Base-by-base conservation (phyloP, 1,140 invertebrate genomes). In the Glossosoma conforme region DNA sequence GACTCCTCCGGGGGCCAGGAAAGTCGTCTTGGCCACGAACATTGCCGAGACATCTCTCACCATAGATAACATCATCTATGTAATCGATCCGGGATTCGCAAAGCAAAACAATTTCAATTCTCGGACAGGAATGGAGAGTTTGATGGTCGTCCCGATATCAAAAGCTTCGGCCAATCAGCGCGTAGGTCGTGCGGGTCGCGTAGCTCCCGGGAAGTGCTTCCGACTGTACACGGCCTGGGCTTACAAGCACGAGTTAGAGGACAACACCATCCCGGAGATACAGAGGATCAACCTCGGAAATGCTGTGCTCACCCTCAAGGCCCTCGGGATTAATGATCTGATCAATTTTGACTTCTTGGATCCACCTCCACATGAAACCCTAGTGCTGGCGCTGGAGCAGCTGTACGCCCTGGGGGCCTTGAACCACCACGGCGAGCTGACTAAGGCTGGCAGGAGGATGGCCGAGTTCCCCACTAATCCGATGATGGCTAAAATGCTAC, bases 51-150 rank as follows among this genome's bases (percentile, higher is more conserved):
- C 97, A 14, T 98, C 96, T 3, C 74, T 99, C 8, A 99, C 97
- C 1, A 99, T 99, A 59, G 97, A 99, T 67, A 98, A 98, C 60
- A 99, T 99, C 55, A 89, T 93, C 40, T 99, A 97, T 75, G 97
- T 99, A 0, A 98, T 99, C 59, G 97, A 99, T 79, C 94, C 96
- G 13, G 97, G 97, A 1, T 99, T 98, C 74, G 94, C 93, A 33
- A 99, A 99, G 69, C 95, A 98, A 75, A 99, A 98, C 67, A 97
- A 96, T 70, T 99, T 97, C 65, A 98, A 99, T 78, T 93, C 97
- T 0, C 78, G 92, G 54, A 97, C 93, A 9, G 94, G 97, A 13
- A 98, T 99, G 91, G 97, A 99, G 66, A 97, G 93, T 62, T 77
- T 99, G 30, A 89, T 97, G 74, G 92, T 99, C 2, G 93, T 95